Evolutionary conservation across 2,113 vertebrate species (phyloP).

Genomic region (Tonatia bakeri): DNA sequence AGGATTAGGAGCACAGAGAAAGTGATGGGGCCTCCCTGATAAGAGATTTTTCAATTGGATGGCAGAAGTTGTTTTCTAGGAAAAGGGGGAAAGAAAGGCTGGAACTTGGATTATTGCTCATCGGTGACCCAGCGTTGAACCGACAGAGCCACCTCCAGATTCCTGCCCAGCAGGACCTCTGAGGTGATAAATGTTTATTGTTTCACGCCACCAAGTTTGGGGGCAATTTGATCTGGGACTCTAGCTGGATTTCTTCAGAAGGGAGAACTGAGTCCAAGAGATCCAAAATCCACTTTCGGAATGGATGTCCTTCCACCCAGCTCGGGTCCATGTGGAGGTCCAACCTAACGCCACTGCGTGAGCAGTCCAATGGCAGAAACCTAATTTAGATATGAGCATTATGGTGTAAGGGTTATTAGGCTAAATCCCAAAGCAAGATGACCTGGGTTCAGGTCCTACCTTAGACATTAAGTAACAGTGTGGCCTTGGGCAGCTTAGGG

Average conservation of each 20-base stretch:
- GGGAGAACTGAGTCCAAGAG: too few relatives aligned
- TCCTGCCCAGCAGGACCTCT: not conserved
- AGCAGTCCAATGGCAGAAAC: not conserved
- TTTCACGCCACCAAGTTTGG: not conserved
- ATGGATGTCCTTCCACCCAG: not conserved
- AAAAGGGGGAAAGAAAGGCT: not conserved
- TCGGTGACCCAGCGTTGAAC: too few relatives aligned
- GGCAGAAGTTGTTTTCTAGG: fast-evolving
- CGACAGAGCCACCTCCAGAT: not conserved
- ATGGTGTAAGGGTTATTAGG: not conserved
- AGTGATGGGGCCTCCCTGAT: not conserved
- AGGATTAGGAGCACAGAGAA: too few relatives aligned
- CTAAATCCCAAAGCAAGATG: not conserved
- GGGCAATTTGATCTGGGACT: not conserved
- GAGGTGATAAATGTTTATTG: not conserved
- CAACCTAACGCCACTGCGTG: fast-evolving
- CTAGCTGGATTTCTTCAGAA: not conserved
- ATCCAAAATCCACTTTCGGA: not conserved
- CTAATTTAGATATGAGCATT: not conserved
- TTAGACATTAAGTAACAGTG: not conserved
- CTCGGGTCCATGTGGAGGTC: fast-evolving
- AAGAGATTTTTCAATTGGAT: not conserved
- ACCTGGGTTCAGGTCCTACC: not conserved
- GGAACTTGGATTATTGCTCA: too few relatives aligned
- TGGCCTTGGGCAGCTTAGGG: not conserved